Base-by-base conservation (phyloP, 2,888 invertebrate species). In the Argyra leucocephala region DNA sequence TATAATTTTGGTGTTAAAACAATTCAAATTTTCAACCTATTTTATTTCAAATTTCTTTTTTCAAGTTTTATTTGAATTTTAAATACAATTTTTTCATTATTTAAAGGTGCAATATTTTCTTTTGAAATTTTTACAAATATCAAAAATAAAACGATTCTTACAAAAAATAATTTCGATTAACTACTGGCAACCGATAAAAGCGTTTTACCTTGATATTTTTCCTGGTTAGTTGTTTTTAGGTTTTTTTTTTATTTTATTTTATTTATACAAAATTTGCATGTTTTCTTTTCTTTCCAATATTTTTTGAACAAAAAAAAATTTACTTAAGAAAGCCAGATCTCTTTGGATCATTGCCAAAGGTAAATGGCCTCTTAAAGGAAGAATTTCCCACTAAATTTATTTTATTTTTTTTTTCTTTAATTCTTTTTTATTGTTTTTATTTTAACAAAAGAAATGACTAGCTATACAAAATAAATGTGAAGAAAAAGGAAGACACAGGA, bases 301-400 rank as follows among this genome's bases (percentile, higher is more conserved):
- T 31, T 12, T 48, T 18, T 48, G 5, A 48, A 18, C 18, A 48
- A 48, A 48, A 9, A n/a, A 48, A 48, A 48, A 48, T 48, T 48
- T 48, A 48, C 48, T 48, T 48, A 48, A 48, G 18, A 48, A 48
- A 18, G 5, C 10, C n/a, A n/a, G n/a, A 48, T 48, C n/a, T 48
- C 48, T 48, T 48, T 48, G 48, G 48, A 48, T 48, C 48, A 48
- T 48, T 48, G 48, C 48, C 48, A 48, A 48, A 18, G 48, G 48
- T 48, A 48, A 48, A 48, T 48, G 48, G 48, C 48, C 48, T 48
- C n/a, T 48, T 48, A 48, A 18, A 48, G 37, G n/a, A 18, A n/a
- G 18, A 48, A 48, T 48, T 48, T 48, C 18, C 1, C n/a, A n/a
- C n/a, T n/a, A n/a, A n/a, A n/a, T n/a, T n/a, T n/a, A n/a, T n/a